A percentile compares a stretch with the other conserved stretches of the same genome.
These are phyloP conservation scores for Myotis brandtii DNA, from an alignment of 2,113 vertebrate species.

Conservation along the genomic window DNA sequence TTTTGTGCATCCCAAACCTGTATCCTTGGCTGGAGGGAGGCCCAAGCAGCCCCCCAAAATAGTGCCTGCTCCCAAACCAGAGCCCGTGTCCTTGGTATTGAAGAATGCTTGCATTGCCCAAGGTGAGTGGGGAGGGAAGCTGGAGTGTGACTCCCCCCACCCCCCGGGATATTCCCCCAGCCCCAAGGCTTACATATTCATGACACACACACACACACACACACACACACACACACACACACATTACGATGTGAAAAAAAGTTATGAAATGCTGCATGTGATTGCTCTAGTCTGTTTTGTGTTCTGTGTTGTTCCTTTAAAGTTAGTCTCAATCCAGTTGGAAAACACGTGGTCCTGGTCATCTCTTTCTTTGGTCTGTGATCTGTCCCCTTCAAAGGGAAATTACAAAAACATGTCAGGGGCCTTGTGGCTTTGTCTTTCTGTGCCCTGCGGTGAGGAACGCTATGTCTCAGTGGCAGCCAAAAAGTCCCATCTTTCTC, in stretches of 20 bases:
- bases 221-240: too few relatives aligned
- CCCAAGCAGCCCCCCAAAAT: slow-evolving; percentile 90
- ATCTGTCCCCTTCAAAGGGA: neutral
- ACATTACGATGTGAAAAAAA: neutral
- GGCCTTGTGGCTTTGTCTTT: neutral
- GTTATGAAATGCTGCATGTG: too few relatives aligned
- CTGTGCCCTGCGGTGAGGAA: neutral
- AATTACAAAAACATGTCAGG: neutral
- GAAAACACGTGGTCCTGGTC: neutral
- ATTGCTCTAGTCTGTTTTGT: neutral
- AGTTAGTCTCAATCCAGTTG: neutral
- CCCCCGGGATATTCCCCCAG: rapidly evolving
- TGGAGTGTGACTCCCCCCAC: neutral
- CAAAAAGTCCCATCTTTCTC: neutral
- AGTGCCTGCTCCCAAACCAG: slow-evolving; percentile 90
- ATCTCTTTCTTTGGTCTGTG: neutral
- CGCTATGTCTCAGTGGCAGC: neutral
- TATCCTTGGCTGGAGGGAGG: slow-evolving; percentile 87
- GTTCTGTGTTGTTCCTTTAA: neutral
- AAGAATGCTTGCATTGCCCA: slow-evolving; percentile 86
- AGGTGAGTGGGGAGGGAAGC: slow-evolving; percentile 81
- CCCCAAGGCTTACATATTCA: neutral
- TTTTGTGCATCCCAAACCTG: slow-evolving; percentile 90
- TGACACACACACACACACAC: too few relatives aligned
- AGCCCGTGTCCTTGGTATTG: slow-evolving; percentile 87